These are phyloP conservation scores for Seriola rivoliana DNA, from an alignment of 2,113 vertebrate genomes.

Conservation along the genomic window DNA sequence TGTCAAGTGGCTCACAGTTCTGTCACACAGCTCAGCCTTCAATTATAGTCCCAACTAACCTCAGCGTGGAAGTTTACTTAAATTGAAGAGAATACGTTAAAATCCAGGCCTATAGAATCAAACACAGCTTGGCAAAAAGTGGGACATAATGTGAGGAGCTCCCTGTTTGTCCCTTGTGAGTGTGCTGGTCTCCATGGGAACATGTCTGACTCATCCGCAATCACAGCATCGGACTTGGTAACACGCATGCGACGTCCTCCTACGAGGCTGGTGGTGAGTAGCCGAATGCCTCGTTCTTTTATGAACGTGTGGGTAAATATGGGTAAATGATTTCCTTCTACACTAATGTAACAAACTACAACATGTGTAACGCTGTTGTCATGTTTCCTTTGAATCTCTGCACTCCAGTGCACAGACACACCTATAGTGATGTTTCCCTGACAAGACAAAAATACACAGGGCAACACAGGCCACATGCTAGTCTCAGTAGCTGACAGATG, in stretches of 20 bases:
- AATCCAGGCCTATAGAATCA: neutral
- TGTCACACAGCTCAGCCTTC: conserved; percentile 38
- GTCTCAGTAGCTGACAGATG: neutral
- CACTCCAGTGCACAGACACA: neutral
- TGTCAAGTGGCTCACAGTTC: conserved; percentile 46
- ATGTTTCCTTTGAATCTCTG: neutral
- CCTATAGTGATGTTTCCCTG: neutral
- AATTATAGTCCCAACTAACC: conserved; percentile 29
- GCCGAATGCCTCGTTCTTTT: neutral
- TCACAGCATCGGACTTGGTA: neutral
- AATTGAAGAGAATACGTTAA: conserved; percentile 8
- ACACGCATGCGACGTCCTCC: neutral
- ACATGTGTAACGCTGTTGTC: neutral
- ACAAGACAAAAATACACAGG: neutral
- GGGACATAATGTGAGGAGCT: neutral
- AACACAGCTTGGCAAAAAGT: neutral
- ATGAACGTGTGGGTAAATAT: neutral
- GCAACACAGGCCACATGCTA: neutral
- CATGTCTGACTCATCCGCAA: neutral
- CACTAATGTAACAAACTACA: neutral
- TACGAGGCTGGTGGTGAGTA: neutral
- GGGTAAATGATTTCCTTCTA: neutral
- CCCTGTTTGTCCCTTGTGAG: neutral
- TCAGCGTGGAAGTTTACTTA: neutral
- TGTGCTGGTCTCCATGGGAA: neutral